A percentile compares a stretch with the other conserved stretches of the same genome.
These are phyloP conservation scores for Parazoanthus darwini DNA, from an alignment of 92 coral and sea anemone species.

Conservation along the genomic window DNA sequence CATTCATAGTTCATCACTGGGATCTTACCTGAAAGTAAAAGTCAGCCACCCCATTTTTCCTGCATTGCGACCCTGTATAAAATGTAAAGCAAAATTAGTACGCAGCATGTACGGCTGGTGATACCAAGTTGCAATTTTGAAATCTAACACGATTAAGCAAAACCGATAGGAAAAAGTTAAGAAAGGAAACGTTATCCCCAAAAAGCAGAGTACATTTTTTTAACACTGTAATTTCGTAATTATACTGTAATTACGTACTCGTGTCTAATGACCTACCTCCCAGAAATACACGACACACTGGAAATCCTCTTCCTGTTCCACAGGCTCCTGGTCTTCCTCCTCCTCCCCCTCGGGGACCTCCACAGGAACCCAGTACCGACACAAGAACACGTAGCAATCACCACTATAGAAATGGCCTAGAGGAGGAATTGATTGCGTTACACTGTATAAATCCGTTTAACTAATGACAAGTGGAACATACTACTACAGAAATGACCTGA, in stretches of 20 bases:
- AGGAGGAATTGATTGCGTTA: background rate
- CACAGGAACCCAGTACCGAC: conserved; percentile 99
- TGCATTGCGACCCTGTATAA: conserved; percentile 90
- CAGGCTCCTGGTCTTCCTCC: conserved; percentile 77
- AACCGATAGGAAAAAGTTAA: too few relatives aligned
- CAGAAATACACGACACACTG: conserved; percentile 99
- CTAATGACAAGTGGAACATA: background rate
- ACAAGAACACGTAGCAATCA: conserved; percentile 95
- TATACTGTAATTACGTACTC: too few relatives aligned
- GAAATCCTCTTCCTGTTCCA: conserved; percentile 97
- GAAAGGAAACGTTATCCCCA: too few relatives aligned
- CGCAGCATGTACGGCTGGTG: too few relatives aligned
- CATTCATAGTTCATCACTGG: background rate
- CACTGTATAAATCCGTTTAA: background rate
- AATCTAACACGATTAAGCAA: too few relatives aligned
- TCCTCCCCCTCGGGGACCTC: conserved; percentile 87
- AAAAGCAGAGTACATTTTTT: too few relatives aligned
- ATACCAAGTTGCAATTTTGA: too few relatives aligned
- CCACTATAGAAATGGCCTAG: conserved; percentile 93
- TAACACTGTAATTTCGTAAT: too few relatives aligned
- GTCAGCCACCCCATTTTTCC: conserved; percentile 99
- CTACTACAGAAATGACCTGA: too few relatives aligned
- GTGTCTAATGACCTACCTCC: conserved; percentile 73
- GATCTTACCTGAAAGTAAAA: conserved; percentile 87
- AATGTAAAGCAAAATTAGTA: conserved; percentile 6